These are phyloP conservation scores for Arizona elegans DNA, from an alignment of 2,113 vertebrate genomes.

Conservation along the genomic window DNA sequence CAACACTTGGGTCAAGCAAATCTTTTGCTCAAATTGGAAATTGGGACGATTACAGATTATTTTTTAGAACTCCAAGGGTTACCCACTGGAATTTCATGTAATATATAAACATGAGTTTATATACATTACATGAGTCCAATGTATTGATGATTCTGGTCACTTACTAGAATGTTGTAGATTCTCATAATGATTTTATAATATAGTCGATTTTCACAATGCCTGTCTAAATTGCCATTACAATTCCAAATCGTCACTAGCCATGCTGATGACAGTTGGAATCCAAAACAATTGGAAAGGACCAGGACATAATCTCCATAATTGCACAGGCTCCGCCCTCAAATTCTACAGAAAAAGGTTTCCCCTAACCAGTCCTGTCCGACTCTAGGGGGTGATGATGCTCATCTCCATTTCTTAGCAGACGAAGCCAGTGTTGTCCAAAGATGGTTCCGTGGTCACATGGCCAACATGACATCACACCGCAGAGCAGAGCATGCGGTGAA, in stretches of 20 bases:
- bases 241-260: not conserved
- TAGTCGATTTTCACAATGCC: no score
- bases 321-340: not conserved
- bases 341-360: not conserved
- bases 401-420: no score
- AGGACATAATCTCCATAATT: not conserved
- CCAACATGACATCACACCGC: no score
- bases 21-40: not conserved
- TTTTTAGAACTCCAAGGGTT: not conserved
- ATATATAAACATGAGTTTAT: not conserved
- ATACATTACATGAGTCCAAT: not conserved
- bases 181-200: no score
- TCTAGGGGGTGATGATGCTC: no score
- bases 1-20: not conserved
- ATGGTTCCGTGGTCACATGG: no score
- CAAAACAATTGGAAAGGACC: not conserved
- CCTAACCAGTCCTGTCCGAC: no score
- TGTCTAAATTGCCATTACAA: not conserved
- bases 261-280: not conserved
- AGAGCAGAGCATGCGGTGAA: no score
- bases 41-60: not conserved
- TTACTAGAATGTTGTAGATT: not conserved
- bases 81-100: not conserved
- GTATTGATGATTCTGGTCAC: not conserved
- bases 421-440: no score